These are phyloP conservation scores for Dromococcyx pavoninus DNA, from an alignment of 2,797 vertebrate genomes.

Conservation along the genomic window DNA sequence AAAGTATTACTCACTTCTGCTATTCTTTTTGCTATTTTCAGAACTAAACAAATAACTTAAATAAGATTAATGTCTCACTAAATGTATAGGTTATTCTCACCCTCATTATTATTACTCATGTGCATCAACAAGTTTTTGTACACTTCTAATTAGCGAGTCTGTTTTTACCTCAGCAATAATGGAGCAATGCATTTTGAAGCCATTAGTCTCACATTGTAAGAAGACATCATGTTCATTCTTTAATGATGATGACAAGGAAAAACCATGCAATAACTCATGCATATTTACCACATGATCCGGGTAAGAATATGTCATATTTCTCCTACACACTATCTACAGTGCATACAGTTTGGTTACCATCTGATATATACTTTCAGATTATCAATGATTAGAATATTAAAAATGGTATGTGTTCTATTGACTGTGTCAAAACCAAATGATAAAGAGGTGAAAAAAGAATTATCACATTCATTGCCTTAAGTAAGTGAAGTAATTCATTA, in stretches of 20 bases:
- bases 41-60: constrained; percentile 8
- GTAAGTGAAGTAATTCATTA: background rate
- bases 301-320: background rate
- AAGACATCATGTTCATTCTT: constrained; percentile 24
- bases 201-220: constrained; percentile 3
- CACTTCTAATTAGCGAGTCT: background rate
- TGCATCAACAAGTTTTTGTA: background rate
- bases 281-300: constrained; percentile 24
- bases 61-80: background rate
- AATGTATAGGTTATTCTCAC: background rate
- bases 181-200: background rate
- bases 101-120: background rate
- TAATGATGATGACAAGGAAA: background rate
- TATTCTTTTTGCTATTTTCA: constrained; percentile 15
- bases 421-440: background rate
- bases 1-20: background rate
- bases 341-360: constrained; percentile 9
- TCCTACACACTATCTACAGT: background rate
- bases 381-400: constrained; percentile 39
- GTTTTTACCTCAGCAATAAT: background rate
- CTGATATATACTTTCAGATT: constrained; percentile 18
- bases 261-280: constrained; percentile 15
- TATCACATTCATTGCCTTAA: background rate
- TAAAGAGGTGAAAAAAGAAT: background rate
- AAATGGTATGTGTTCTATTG: constrained; percentile 31